These are phyloP conservation scores for Drosophila macrospina DNA, from an alignment of 2,888 invertebrate species.

Conservation along the genomic window DNA sequence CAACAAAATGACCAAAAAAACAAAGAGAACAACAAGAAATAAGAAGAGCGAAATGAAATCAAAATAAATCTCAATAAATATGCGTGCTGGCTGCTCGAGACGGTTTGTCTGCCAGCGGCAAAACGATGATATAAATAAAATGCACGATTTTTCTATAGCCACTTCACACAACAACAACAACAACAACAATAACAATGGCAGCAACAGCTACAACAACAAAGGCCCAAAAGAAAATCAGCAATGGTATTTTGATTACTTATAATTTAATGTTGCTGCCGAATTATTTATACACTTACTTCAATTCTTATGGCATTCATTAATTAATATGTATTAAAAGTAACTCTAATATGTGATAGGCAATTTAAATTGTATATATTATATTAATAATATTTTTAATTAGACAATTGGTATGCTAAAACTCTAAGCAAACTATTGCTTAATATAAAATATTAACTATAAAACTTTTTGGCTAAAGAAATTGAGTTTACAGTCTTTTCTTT, in stretches of 20 bases:
- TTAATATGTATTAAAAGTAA: neutral
- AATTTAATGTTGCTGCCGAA: constrained; percentile 8
- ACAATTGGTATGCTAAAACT: too few species aligned
- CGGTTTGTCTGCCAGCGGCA: constrained; percentile 77
- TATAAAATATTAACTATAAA: too few species aligned
- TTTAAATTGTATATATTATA: too few species aligned
- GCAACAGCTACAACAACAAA: constrained; percentile 11
- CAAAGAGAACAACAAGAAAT: constrained; percentile 20
- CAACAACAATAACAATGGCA: constrained; percentile 15
- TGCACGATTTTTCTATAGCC: constrained; percentile 62
- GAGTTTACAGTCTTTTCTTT: too few species aligned
- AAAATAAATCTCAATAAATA: constrained; percentile 74
- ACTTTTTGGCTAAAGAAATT: too few species aligned
- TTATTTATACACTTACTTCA: constrained; percentile 11
- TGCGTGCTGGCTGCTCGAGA: constrained; percentile 77
- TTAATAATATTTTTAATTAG: too few species aligned
- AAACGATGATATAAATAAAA: constrained; percentile 70
- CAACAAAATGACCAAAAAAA: constrained; percentile 42
- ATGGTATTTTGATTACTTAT: constrained; percentile 15
- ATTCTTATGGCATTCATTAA: constrained; percentile 7
- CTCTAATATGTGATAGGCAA: too few species aligned
- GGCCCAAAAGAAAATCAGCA: constrained; percentile 24
- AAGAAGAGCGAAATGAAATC: constrained; percentile 59
- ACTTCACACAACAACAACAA: constrained; percentile 25
- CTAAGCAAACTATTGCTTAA: too few species aligned